Evolutionary conservation across 2,888 invertebrate species (phyloP).

Genomic region (Bhutanitis thaidina): DNA sequence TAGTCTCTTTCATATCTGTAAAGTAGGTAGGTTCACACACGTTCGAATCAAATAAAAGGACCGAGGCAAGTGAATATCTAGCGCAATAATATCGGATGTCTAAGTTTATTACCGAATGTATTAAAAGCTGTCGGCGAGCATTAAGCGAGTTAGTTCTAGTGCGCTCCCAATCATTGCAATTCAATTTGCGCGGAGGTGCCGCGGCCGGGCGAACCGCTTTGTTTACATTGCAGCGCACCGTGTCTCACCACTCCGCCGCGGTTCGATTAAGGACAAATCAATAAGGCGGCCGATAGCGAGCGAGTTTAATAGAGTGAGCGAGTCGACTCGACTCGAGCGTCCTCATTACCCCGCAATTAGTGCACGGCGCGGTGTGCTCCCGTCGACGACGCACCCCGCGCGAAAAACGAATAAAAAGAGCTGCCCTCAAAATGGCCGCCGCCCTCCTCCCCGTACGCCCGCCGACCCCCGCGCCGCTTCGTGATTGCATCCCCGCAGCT

Average conservation of each 20-base stretch:
- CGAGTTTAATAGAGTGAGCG: slow-evolving; percentile 78
- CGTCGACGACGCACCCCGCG: slow-evolving; percentile 77
- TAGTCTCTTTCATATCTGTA: background rate
- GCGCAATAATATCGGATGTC: slow-evolving; percentile 5
- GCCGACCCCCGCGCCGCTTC: slow-evolving; percentile 76
- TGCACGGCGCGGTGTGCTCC: slow-evolving; percentile 76
- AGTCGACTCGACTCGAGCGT: slow-evolving; percentile 67
- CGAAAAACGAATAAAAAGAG: slow-evolving; percentile 82
- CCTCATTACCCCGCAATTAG: slow-evolving; percentile 80
- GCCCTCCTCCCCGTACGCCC: slow-evolving; percentile 71
- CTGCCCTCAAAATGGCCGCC: slow-evolving; percentile 88
- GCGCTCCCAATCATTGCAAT: slow-evolving; percentile 62
- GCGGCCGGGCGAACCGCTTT: slow-evolving; percentile 40
- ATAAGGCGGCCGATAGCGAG: slow-evolving; percentile 76
- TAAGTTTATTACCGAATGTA: slow-evolving; percentile 9
- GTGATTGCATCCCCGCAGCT: slow-evolving; percentile 81
- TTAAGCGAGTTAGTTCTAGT: slow-evolving; percentile 24
- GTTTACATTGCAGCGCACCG: slow-evolving; percentile 59
- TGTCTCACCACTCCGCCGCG: slow-evolving; percentile 44
- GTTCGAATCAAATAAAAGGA: background rate
- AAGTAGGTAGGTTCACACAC: background rate
- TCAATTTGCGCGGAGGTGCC: slow-evolving; percentile 55
- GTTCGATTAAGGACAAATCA: slow-evolving; percentile 76
- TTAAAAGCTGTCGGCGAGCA: slow-evolving; percentile 21
- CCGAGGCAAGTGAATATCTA: background rate